A percentile compares a stretch with the other conserved stretches of the same genome.
Conservation (phyloP, 2,113 vertebrate species). For the Dipodomys spectabilis region DNA sequence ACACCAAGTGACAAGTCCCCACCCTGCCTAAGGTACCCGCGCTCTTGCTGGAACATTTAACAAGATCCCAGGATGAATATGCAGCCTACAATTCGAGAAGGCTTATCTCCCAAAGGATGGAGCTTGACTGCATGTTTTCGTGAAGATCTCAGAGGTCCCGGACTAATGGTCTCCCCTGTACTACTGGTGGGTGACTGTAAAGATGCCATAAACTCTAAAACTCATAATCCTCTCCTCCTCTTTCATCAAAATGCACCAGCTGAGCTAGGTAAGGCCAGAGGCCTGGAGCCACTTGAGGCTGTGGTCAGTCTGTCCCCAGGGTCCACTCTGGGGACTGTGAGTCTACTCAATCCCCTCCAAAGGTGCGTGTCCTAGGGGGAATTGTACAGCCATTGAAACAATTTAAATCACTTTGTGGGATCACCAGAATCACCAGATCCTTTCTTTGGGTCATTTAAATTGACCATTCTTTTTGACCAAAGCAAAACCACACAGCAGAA, state of each 20-base stretch:
- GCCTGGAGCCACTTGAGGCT: not conserved
- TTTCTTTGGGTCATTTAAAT: not conserved
- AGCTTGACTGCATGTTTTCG: not conserved
- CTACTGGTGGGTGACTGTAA: accelerated
- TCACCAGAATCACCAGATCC: not conserved
- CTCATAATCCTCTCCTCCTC: too few relatives aligned
- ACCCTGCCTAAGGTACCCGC: not conserved
- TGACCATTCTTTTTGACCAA: not conserved
- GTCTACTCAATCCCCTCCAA: too few relatives aligned
- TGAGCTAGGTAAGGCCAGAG: not conserved
- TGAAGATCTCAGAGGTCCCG: too few relatives aligned
- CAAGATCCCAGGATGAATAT: too few relatives aligned
- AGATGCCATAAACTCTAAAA: not conserved
- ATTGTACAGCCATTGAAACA: not conserved
- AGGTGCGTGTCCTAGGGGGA: not conserved
- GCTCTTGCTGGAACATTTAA: too few relatives aligned
- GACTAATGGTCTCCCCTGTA: not conserved
- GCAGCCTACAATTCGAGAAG: accelerated
- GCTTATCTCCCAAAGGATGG: too few relatives aligned
- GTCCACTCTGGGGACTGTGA: too few relatives aligned
- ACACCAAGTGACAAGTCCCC: not conserved
- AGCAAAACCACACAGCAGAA: not conserved
- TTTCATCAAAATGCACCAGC: not conserved
- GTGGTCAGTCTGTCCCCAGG: too few relatives aligned
- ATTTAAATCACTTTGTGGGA: not conserved